These are phyloP conservation scores for Coelogynopora nodosa DNA, from an alignment of 2,888 invertebrate species.

Conservation along the genomic window DNA sequence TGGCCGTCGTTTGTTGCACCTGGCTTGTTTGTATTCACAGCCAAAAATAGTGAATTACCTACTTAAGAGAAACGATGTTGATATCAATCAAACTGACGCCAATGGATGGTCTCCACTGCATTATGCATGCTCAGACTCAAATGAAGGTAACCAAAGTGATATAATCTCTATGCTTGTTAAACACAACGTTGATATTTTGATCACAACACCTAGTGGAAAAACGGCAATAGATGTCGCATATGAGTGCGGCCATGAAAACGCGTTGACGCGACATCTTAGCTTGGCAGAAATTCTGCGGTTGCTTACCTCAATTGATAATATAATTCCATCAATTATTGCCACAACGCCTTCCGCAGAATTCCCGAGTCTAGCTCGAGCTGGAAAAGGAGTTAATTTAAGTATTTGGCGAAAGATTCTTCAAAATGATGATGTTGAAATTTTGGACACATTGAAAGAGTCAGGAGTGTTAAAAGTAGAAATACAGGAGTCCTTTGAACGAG, in stretches of 20 bases:
- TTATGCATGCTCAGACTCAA: constrained; percentile 26
- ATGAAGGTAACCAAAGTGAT: background rate
- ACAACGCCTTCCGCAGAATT: background rate
- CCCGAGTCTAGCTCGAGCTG: background rate
- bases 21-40: constrained; percentile 36
- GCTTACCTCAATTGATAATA: background rate
- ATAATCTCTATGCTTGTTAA: constrained; percentile 13
- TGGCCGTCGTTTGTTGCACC: constrained; percentile 31
- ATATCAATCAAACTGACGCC: constrained; percentile 33
- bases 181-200: constrained; percentile 29
- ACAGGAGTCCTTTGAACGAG: constrained; percentile 19
- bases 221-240: constrained; percentile 40
- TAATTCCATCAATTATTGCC: background rate
- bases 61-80: background rate
- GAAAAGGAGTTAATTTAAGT: background rate
- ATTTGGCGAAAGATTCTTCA: constrained; percentile 39
- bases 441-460: constrained; percentile 12
- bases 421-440: constrained; percentile 40
- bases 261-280: background rate
- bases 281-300: background rate
- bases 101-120: constrained; percentile 39
- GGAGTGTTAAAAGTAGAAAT: background rate
- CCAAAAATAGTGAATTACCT: background rate
- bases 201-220: constrained; percentile 17
- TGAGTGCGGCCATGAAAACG: constrained; percentile 24